Evolutionary conservation across 2,888 invertebrate genomes (phyloP).

Genomic region (Latrodectus hesperus): DNA sequence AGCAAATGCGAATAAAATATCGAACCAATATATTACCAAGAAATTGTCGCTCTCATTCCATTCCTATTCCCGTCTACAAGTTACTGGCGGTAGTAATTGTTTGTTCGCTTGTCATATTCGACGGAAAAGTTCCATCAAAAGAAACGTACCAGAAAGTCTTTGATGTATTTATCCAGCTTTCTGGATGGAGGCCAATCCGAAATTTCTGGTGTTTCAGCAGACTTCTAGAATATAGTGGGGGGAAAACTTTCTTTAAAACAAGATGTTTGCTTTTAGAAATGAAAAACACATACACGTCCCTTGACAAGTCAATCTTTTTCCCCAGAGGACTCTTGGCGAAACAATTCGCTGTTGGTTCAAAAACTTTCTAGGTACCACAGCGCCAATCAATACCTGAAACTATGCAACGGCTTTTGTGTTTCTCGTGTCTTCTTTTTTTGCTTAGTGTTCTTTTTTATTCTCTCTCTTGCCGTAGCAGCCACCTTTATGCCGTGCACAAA

Average conservation of each 20-base stretch:
- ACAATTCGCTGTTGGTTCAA: neutral
- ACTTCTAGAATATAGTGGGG: neutral
- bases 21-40: neutral
- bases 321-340: conserved; percentile 2
- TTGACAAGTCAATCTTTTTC: conserved; percentile 3
- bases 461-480: neutral
- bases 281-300: conserved; percentile 5
- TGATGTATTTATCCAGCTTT: conserved; percentile 5
- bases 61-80: neutral
- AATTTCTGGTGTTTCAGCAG: neutral
- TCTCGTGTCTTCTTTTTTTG: neutral
- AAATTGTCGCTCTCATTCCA: neutral
- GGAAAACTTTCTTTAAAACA: conserved; percentile 5
- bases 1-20: too few relatives aligned
- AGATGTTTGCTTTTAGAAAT: conserved; percentile 4
- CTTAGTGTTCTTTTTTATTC: neutral
- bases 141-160: neutral
- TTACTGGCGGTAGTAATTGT: neutral
- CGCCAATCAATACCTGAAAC: conserved; percentile 2
- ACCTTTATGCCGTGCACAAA: neutral
- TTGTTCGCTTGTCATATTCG: conserved; percentile 5
- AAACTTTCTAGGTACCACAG: neutral
- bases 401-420: neutral
- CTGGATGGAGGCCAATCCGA: neutral
- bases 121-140: neutral